Evolutionary conservation across 2,888 invertebrate genomes (phyloP).

Genomic region (Acrocera orbiculus): DNA sequence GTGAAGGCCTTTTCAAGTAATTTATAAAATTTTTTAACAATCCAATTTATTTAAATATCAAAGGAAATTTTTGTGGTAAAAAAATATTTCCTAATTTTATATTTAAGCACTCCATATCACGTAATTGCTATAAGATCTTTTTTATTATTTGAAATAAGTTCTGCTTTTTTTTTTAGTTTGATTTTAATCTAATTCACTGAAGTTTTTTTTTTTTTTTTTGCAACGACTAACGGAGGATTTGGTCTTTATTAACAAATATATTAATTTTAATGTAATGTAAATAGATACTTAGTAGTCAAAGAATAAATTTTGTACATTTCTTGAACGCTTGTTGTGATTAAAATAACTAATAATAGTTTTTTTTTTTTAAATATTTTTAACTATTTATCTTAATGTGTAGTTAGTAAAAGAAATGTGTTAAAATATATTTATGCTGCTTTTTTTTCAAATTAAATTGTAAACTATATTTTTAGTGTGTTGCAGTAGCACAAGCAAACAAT

Average conservation of each 20-base stretch:
- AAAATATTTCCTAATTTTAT: conserved; percentile 3
- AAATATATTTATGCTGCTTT: no score
- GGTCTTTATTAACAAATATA: conserved; percentile 6
- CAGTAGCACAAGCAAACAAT: no score
- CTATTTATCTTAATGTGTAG: conserved; percentile 7
- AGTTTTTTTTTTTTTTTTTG: conserved; percentile 1
- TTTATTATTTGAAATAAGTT: conserved; percentile 14
- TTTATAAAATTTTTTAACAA: conserved; percentile 6
- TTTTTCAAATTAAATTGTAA: no score
- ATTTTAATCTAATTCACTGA: conserved; percentile 3
- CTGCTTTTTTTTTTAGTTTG: conserved; percentile 2
- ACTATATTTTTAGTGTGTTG: no score
- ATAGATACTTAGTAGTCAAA: no score
- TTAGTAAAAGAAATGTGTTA: no score
- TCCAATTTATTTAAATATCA: no score
- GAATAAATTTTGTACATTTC: no score
- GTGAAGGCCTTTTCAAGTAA: conserved; percentile 6
- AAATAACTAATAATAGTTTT: conserved; percentile 2
- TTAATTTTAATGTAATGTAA: no score
- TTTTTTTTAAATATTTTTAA: conserved; percentile 2
- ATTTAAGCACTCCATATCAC: conserved; percentile 18
- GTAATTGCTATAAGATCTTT: conserved; percentile 15
- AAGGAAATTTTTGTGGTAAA: no score
- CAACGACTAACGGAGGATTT: conserved; percentile 32
- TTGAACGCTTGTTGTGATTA: conserved; percentile 23